Conservation (phyloP, 64 coral and sea anemone species). For the Montipora sp. region DNA sequence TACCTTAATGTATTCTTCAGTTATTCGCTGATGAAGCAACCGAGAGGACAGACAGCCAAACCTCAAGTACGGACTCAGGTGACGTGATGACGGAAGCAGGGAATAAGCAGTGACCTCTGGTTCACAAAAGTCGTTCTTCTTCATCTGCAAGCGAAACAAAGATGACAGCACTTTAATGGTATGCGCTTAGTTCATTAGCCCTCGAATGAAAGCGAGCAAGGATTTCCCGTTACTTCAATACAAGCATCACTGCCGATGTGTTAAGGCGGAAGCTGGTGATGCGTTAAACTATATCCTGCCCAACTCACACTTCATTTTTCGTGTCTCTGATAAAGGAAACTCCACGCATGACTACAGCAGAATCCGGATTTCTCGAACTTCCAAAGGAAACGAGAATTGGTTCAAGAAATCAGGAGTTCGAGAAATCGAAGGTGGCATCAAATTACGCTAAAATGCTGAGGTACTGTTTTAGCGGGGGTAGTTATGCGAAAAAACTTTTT, state of each 20-base stretch:
- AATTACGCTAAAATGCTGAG: too few relatives aligned
- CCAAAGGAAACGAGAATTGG: too few relatives aligned
- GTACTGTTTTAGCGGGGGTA: too few relatives aligned
- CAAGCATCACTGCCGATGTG: background rate
- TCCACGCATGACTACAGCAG: too few relatives aligned
- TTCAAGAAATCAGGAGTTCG: too few relatives aligned
- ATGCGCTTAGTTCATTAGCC: background rate
- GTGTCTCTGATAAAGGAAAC: too few relatives aligned
- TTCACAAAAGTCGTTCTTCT: constrained; percentile 34
- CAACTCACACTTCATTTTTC: too few relatives aligned
- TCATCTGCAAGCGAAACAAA: background rate
- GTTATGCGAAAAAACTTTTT: too few relatives aligned
- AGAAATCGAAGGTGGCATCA: too few relatives aligned
- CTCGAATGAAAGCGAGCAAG: background rate
- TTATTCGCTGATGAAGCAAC: constrained; percentile 41
- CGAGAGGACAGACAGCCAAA: constrained; percentile 57
- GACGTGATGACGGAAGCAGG: constrained; percentile 19
- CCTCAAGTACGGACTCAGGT: constrained; percentile 67
- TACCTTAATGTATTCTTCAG: constrained; percentile 64
- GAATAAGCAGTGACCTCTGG: background rate
- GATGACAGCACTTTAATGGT: background rate
- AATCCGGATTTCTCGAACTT: too few relatives aligned
- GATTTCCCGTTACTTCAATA: background rate
- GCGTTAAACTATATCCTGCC: too few relatives aligned
- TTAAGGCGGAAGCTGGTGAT: too few relatives aligned